Base-by-base conservation (phyloP, 1,140 invertebrate species). In the Coptotermes formosanus region DNA sequence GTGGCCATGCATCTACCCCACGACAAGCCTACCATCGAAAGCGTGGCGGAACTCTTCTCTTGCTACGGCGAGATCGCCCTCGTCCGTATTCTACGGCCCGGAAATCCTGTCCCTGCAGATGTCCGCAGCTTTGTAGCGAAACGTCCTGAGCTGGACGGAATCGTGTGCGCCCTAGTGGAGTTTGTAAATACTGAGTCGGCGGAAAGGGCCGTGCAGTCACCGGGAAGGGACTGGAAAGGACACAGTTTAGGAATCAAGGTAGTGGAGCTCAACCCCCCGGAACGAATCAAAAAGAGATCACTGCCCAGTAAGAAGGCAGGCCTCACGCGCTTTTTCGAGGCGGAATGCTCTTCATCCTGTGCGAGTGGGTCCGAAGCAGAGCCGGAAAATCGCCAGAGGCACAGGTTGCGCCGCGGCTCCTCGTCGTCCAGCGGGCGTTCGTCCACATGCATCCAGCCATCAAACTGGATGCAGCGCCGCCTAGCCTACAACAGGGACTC, bases 111-210 rank as follows among this genome's bases (percentile, higher is more conserved):
- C 82, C 97, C 97, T 9, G 95, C 96, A 43, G 97, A 98, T 91
- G 95, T 98, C 30, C 94, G 97, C 85, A 96, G 97, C 90, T 97
- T 97, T 89, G 95, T 97, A 87, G 95, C 96, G 89, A 98, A 97
- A 90, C 96, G 97, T 90, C 96, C 97, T n/a, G 96, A 97, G 89
- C 92, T 97, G 89, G 94, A 94, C 86, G 95, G 95, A 87, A 94
- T 95, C 89, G 95, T 97, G 87, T 97, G 96, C 91, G 97, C 97
- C 16, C 92, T 98, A 88, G 94, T 98, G 81, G 97, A 98, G 91
- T 99, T 98, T 90, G 96, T 97, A 84, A 94, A 96, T 86, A 96
- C 97, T 2, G 96, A 97, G 84, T 94, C 95, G 16, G 97, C 97
- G 0, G 93, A 96, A 89, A 94, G 94, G 85, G 97, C 97, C 1